Percentiles rank a stretch among this genome's conserved stretches.
These are phyloP conservation scores for Nymphalis polychloros DNA, from an alignment of 2,888 invertebrate species.

Conservation along the genomic window DNA sequence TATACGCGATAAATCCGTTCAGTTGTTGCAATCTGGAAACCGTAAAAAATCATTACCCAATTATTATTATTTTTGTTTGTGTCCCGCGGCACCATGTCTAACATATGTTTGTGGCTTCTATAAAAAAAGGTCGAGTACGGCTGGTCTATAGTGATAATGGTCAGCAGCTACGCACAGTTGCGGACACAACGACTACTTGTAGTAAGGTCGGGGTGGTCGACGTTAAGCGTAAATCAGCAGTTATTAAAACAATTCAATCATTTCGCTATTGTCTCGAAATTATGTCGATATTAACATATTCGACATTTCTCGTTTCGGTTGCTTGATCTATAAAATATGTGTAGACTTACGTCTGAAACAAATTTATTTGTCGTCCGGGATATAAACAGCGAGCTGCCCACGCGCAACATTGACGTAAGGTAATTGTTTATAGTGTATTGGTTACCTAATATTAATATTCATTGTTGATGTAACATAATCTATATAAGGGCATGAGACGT, in stretches of 20 bases:
- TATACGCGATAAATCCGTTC: too few species aligned
- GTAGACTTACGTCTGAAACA: constrained; percentile 10
- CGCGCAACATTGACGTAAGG: constrained; percentile 24
- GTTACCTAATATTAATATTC: constrained; percentile 29
- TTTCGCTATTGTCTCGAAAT: constrained; percentile 3
- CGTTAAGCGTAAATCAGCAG: too few species aligned
- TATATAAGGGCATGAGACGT: constrained; percentile 16
- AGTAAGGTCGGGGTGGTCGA: too few species aligned
- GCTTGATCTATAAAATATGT: constrained; percentile 26
- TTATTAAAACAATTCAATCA: background rate
- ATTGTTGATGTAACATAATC: constrained; percentile 31
- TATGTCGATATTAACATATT: constrained; percentile 12
- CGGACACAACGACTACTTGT: too few species aligned
- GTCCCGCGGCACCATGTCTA: too few species aligned
- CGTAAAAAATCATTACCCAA: too few species aligned
- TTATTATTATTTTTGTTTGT: too few species aligned
- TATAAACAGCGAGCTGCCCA: constrained; percentile 31
- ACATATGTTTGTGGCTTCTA: too few species aligned
- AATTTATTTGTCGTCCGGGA: constrained; percentile 21
- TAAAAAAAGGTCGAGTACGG: too few species aligned
- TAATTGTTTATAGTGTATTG: constrained; percentile 34
- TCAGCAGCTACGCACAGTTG: too few species aligned
- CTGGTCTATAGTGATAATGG: too few species aligned
- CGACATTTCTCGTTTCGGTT: constrained; percentile 18
- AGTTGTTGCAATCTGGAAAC: too few species aligned